A percentile compares a stretch with the other conserved stretches of the same genome.
These are phyloP conservation scores for Sebastiscus albofasciatus DNA, from an alignment of 2,797 vertebrate genomes.

Conservation along the genomic window DNA sequence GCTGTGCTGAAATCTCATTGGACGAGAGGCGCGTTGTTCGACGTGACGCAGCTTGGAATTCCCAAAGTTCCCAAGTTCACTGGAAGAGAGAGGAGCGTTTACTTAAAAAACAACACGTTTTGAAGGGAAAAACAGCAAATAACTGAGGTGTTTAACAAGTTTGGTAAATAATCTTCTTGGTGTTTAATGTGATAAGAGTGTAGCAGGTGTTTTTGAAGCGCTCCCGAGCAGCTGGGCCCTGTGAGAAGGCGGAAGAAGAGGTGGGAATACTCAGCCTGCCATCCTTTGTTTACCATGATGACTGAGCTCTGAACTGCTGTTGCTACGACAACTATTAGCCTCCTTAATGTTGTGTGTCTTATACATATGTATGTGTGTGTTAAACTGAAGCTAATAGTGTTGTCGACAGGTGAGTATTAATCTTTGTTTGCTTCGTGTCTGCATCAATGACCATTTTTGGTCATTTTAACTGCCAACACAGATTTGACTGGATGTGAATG, in stretches of 20 bases:
- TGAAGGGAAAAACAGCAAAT: constrained; percentile 20
- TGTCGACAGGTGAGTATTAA: constrained; percentile 45
- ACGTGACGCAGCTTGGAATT: constrained; percentile 81
- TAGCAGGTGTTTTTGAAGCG: constrained; percentile 8
- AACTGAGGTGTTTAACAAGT: constrained; percentile 35
- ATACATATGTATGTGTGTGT: neutral
- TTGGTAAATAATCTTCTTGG: constrained; percentile 50
- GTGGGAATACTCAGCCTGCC: constrained; percentile 54
- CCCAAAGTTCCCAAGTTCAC: constrained; percentile 83
- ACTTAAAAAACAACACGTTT: constrained; percentile 11
- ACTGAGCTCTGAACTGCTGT: constrained; percentile 45
- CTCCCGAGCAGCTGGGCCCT: constrained; percentile 36
- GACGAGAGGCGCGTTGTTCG: constrained; percentile 36
- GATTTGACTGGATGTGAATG: constrained; percentile 33
- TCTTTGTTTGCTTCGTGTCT: constrained; percentile 7
- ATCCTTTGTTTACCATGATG: constrained; percentile 81
- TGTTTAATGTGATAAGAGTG: neutral
- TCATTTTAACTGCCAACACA: constrained; percentile 36
- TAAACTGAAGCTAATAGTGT: neutral
- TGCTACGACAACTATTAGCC: constrained; percentile 37
- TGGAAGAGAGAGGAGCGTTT: constrained; percentile 55
- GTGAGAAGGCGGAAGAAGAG: constrained; percentile 75
- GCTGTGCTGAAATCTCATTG: constrained; percentile 66
- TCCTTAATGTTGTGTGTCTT: neutral
- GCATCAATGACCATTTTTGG: constrained; percentile 67